Base-by-base conservation (phyloP, 2,888 invertebrate species). In the Emmelina monodactyla region DNA sequence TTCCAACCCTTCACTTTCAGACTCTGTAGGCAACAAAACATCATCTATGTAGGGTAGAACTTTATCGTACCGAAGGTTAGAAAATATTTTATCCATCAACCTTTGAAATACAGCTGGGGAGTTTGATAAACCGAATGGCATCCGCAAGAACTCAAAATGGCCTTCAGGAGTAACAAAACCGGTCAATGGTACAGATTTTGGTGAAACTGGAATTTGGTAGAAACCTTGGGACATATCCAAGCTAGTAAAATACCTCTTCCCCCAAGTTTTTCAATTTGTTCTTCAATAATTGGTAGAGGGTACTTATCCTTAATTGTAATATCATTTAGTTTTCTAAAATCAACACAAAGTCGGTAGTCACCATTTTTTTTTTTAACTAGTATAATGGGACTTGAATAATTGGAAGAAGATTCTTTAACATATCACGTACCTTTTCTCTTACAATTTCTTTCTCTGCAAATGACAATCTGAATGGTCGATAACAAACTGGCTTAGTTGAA, bases 241-340 rank as follows among this genome's bases (percentile, higher is more conserved):
- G 22, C 33, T 38, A 0, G 47, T 48, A 14, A 50, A 52, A 33
- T 30, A 46, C 0, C 35, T 37, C 35, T 47, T 50, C 49, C 49
- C 0, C 46, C 40, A 25, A 50, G 16, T 4, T 40, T 39, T 1
- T 41, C 41, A 1, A 53, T 7, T 12, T 50, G 47, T 31, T 49
- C 50, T 1, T 51, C 52, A 2, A 51, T 51, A 14, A 48, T 41
- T 0, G 50, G 51, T 6, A 51, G 31, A 0, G 49, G 50, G 33
- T 37, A 50, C n/a, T 49, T 42, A 31, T 53, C 51, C 14, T 39
- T 40, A 0, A 51, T 12, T 0, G 51, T 51, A 1, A 48, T 41
- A 0, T 41, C 34, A 22, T 52, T 50, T 5, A 52, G 22, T 1
- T 39, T 45, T 1, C 50, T 37, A 28, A 49, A 51, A 19, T 52